Conservation (phyloP, 53 echinoderm and acorn worm species). For the Stichopus horrens region DNA sequence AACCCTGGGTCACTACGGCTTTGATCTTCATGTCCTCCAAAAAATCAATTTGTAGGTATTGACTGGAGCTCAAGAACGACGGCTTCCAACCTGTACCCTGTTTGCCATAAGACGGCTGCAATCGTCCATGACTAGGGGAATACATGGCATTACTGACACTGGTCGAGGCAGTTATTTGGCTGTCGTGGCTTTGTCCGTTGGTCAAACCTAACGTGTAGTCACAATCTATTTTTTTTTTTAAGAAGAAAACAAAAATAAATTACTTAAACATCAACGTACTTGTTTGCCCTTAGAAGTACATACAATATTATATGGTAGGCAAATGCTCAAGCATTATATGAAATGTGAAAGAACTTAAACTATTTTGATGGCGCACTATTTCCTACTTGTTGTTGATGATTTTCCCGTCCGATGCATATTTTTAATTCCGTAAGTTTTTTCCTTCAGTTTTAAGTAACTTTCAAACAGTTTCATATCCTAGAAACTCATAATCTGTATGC, state of each 20-base stretch:
- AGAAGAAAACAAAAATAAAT: neutral
- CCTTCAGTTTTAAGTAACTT: too few relatives aligned
- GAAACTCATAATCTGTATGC: too few relatives aligned
- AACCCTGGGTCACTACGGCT: conserved; percentile 73
- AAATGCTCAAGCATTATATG: too few relatives aligned
- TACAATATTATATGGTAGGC: too few relatives aligned
- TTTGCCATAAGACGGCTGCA: conserved; percentile 70
- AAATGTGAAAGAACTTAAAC: too few relatives aligned
- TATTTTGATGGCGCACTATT: too few relatives aligned
- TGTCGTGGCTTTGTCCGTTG: conserved; percentile 76
- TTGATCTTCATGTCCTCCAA: conserved; percentile 48
- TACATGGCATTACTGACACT: conserved; percentile 58
- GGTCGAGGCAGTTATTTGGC: conserved; percentile 74
- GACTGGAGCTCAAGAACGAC: conserved; percentile 25
- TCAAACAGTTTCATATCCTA: too few relatives aligned
- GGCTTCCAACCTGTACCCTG: conserved; percentile 79
- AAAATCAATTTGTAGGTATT: conserved; percentile 45
- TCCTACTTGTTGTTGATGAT: too few relatives aligned
- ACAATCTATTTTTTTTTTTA: conserved; percentile 59
- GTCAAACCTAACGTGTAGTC: conserved; percentile 77
- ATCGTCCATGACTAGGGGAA: conserved; percentile 66
- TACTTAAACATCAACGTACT: neutral
- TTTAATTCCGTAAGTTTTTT: too few relatives aligned
- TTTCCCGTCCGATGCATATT: too few relatives aligned
- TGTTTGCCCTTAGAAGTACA: too few relatives aligned